A percentile compares a stretch with the other conserved stretches of the same genome.
Conservation (phyloP, 2,888 invertebrate genomes). For the Lepeophtheirus nordmannii region DNA sequence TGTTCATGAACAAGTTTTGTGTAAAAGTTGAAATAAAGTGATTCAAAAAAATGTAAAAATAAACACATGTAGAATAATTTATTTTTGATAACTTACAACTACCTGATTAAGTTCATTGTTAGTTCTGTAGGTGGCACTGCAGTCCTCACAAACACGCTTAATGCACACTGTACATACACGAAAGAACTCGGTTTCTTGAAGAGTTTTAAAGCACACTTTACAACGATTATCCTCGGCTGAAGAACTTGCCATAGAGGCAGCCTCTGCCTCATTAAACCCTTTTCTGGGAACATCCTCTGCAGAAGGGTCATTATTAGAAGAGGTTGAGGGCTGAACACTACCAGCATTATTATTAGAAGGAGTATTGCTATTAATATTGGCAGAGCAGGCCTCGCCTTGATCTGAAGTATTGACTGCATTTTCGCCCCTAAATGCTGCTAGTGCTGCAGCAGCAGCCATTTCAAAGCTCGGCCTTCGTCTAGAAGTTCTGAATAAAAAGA, state of each 20-base stretch:
- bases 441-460: not conserved
- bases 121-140: slow-evolving; percentile 13
- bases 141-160: slow-evolving; percentile 16
- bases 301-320: not conserved
- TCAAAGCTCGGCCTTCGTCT: slow-evolving; percentile 2
- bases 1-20: too few relatives aligned
- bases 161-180: slow-evolving; percentile 5
- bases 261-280: slow-evolving; percentile 8
- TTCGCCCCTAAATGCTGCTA: not conserved
- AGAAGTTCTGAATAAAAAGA: not conserved
- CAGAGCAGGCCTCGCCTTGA: not conserved
- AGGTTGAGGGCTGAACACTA: not conserved
- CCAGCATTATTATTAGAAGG: not conserved
- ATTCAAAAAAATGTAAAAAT: too few relatives aligned
- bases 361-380: not conserved
- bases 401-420: not conserved
- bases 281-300: not conserved
- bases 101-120: slow-evolving; percentile 2
- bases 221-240: slow-evolving; percentile 15
- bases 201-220: slow-evolving; percentile 21
- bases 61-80: too few relatives aligned
- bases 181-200: slow-evolving; percentile 13
- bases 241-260: slow-evolving; percentile 6
- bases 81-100: not conserved
- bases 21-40: too few relatives aligned